Evolutionary conservation across 2,113 vertebrate species (phyloP).

Genomic region (Sinosuthora webbiana): DNA sequence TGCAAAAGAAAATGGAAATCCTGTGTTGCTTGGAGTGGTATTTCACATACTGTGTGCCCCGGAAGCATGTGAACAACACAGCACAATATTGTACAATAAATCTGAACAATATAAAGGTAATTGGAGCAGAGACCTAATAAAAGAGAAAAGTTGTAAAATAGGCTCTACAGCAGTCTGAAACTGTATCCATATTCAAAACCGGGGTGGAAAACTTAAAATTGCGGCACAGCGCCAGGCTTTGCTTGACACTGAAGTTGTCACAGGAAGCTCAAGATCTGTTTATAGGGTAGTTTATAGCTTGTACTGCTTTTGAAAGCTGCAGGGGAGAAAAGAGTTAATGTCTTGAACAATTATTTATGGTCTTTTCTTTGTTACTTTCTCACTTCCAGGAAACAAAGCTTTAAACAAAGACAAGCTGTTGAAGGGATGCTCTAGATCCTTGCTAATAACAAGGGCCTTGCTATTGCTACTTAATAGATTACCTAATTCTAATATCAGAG

Average conservation of each 20-base stretch:
- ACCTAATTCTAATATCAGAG: neutral
- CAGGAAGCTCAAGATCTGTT: neutral
- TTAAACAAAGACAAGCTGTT: constrained; percentile 6
- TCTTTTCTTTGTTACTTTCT: constrained; percentile 16
- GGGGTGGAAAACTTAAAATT: neutral
- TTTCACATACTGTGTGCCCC: neutral
- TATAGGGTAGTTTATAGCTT: constrained; percentile 17
- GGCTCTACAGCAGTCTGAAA: neutral
- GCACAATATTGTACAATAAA: neutral
- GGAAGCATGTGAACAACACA: neutral
- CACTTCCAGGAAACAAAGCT: neutral
- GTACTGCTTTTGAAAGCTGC: constrained; percentile 20
- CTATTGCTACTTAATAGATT: neutral
- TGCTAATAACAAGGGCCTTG: neutral
- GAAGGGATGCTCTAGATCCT: neutral
- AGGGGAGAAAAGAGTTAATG: constrained; percentile 41
- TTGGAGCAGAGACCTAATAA: neutral
- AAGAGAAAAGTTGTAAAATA: neutral
- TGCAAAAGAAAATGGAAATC: neutral
- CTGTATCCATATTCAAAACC: neutral
- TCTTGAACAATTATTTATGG: constrained; percentile 2
- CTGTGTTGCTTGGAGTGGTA: neutral
- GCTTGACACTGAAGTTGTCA: neutral
- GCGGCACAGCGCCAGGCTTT: neutral
- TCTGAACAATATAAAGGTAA: neutral